Evolutionary conservation across 2,888 invertebrate genomes (phyloP), one percentile per base, ranked within the genome.

Genomic region (Drosophila limbata): DNA sequence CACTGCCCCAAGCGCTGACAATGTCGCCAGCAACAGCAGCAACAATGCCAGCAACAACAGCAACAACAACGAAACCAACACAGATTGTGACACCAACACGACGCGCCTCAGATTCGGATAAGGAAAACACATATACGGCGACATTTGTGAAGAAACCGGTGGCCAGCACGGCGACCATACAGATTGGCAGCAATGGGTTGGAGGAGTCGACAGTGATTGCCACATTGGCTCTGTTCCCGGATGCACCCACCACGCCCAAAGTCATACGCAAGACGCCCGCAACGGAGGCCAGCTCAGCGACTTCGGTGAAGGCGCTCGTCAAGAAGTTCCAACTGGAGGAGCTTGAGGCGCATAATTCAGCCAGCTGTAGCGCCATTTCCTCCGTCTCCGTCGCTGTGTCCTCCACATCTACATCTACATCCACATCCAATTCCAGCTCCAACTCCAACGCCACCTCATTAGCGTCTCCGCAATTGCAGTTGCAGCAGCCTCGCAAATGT

Each of bases 171-270:
- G 88, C 90, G 42, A 87, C 84, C 42, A 90, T 90, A 65, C 84
- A 89, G 45, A 81, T 91, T 33, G 77, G 73, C 60, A 81, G 76
- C 77, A 81, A 84, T 42, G 78, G 84, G 17, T 33, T 82, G 28
- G 83, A 84, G 50, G 87, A 84, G 51, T 67, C 88, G 17, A 87
- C 80, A 11, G 83, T 89, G 52, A 85, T 89, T 68, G 73, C 85
- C 52, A 89, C 83, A 17, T 55, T 89, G 25, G 77, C 81, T 13
- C 93, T 94, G 73, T 94, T 93, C 91, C 94, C 94, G 74, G 95
- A 94, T 91, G 95, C 95, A 53, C 95, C 95, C 81, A 94, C 94
- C 90, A 95, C 95, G 76, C 95, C 95, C 84, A 95, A 95, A 93
- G 95, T 95, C 82, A 94, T 94, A 71, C 94, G 95, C 89, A 94